Base-by-base conservation (phyloP, 2,797 vertebrate genomes). In the Garrulus glandarius region DNA sequence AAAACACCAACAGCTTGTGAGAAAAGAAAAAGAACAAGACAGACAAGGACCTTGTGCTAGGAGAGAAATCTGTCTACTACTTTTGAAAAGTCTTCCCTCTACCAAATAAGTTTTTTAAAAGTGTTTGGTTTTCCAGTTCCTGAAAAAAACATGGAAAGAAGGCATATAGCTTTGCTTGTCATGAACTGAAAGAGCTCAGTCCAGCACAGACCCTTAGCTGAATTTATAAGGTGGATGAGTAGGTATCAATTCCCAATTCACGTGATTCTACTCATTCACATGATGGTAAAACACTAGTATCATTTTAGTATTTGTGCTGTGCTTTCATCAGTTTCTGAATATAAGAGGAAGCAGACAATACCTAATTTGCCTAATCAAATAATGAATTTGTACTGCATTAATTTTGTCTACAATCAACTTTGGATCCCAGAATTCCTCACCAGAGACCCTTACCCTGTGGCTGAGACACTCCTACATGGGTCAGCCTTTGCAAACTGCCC, bases 381-480 rank as follows among this genome's bases (percentile, higher is more conserved):
- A 52, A 37, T 39, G 36, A 57, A 37, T 70, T 82, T 50, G 36
- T 9, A 34, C 1, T 4, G 29, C 10, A 16, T 49, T 56, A 34
- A 41, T 89, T 84, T 44, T 39, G 46, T 32, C 47, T 46, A n/a
- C 22, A 67, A 44, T 30, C 29, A 41, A 4, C 26, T 15, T 6
- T 15, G 39, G 26, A 89, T 22, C n/a, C 26, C 23, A 27, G 81
- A 81, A 37, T 34, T 55, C 61, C 60, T 46, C 47, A 57, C 3
- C 26, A 74, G 46, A 50, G 50, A 56, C 9, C 29, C 24, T 41
- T 5, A 34, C 1, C 4, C 53, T 20, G 11, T 4, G 3, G 39
- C 52, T 2, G 13, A 84, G 53, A 8, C 9, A 10, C 15, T 56
- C 5, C 1, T 0, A 1, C 21, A 20, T 0, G 3, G 37, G 29